Conservation (phyloP, 2,888 invertebrate genomes). For the Craniophora ligustri region DNA sequence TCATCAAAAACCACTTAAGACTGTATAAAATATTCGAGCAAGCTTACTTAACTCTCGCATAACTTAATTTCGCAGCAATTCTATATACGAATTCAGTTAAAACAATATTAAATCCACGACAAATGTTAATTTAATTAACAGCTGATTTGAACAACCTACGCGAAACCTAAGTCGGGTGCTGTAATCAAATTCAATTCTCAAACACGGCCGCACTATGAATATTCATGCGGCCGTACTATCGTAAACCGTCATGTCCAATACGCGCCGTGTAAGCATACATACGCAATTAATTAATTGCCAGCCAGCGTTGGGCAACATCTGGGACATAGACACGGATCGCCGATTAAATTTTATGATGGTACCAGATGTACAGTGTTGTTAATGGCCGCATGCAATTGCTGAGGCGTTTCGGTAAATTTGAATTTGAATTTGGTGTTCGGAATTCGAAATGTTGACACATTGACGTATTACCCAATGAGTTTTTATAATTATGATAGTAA, state of each 20-base stretch:
- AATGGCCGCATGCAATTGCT: constrained; percentile 63
- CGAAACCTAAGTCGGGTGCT: constrained; percentile 28
- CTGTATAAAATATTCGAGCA: background rate
- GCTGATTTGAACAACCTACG: constrained; percentile 42
- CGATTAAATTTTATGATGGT: constrained; percentile 82
- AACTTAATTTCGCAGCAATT: constrained; percentile 15
- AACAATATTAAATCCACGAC: constrained; percentile 36
- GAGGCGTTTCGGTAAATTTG: constrained; percentile 57
- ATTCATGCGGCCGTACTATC: constrained; percentile 76
- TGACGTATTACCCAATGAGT: background rate
- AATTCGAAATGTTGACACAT: background rate
- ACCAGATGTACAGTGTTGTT: constrained; percentile 75
- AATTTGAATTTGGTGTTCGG: constrained; percentile 43
- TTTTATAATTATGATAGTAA: too few relatives aligned
- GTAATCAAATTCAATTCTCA: constrained; percentile 72
- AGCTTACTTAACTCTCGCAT: background rate
- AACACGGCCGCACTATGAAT: constrained; percentile 72
- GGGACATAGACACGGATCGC: constrained; percentile 70
- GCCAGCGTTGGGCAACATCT: constrained; percentile 79
- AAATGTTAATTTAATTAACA: constrained; percentile 50
- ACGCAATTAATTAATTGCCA: constrained; percentile 82
- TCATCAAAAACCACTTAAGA: background rate
- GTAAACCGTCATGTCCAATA: constrained; percentile 81
- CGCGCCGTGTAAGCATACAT: constrained; percentile 77
- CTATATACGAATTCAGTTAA: constrained; percentile 34